A percentile compares a stretch with the other conserved stretches of the same genome.
Conservation (phyloP, 2,888 invertebrate genomes). For the Mimumesa dahlbomi region DNA sequence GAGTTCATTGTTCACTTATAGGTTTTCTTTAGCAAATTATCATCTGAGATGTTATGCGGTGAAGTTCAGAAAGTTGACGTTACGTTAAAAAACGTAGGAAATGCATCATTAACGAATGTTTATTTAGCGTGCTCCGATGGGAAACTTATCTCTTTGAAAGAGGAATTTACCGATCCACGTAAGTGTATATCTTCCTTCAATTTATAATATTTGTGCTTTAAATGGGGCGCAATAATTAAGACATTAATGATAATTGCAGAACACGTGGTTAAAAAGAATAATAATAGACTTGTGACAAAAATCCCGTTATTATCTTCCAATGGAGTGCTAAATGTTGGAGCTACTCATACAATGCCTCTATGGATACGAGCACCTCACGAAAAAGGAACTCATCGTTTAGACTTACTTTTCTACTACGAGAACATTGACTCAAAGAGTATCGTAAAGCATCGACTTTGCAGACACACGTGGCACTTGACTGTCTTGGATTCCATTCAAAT, state of each 20-base stretch:
- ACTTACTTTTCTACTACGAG: conserved; percentile 89
- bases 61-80: conserved; percentile 87
- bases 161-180: conserved; percentile 49
- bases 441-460: conserved; percentile 83
- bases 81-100: conserved; percentile 87
- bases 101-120: conserved; percentile 84
- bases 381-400: conserved; percentile 84
- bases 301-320: conserved; percentile 76
- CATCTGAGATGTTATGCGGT: conserved; percentile 86
- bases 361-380: conserved; percentile 87
- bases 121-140: conserved; percentile 87
- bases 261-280: conserved; percentile 74
- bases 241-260: conserved; percentile 57
- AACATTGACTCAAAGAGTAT: conserved; percentile 79
- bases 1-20: conserved; percentile 72
- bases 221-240: neutral
- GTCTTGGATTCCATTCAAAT: conserved; percentile 84
- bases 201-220: neutral
- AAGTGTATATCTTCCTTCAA: conserved; percentile 37
- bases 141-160: conserved; percentile 83
- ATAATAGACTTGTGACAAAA: conserved; percentile 80
- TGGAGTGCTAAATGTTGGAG: conserved; percentile 82
- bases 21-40: conserved; percentile 87
- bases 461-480: conserved; percentile 85
- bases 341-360: conserved; percentile 82